These are phyloP conservation scores for Psittacula cyanocephala DNA, from an alignment of 2,113 vertebrate genomes.

Conservation along the genomic window DNA sequence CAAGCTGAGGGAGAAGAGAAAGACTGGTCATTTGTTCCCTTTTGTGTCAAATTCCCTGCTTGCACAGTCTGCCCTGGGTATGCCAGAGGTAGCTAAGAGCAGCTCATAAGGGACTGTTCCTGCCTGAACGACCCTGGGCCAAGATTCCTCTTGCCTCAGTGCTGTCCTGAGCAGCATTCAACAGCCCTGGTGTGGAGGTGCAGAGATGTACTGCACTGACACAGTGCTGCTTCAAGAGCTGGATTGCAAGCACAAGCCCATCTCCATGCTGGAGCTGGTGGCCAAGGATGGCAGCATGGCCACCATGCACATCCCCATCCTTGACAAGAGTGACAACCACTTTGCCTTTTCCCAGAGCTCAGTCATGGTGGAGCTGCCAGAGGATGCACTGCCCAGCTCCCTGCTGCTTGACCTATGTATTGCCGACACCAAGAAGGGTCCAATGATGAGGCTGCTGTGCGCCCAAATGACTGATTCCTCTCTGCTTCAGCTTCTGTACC, in stretches of 20 bases:
- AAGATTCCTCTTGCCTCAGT: background rate
- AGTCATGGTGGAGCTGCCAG: constrained; percentile 79
- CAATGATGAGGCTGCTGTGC: fast-evolving
- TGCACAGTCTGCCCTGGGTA: background rate
- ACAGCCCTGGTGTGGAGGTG: constrained; percentile 81
- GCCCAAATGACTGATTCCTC: background rate
- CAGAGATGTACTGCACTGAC: constrained; percentile 76
- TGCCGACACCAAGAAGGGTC: fast-evolving
- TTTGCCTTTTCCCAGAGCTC: constrained; percentile 80
- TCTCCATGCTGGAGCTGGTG: constrained; percentile 78
- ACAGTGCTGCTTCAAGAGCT: constrained; percentile 80
- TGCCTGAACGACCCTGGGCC: fast-evolving
- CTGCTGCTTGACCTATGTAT: constrained; percentile 75
- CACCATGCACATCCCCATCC: constrained; percentile 77
- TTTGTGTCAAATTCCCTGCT: background rate
- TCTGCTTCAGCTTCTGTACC: background rate
- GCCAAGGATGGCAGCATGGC: constrained; percentile 78
- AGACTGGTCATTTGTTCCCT: background rate
- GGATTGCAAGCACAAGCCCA: constrained; percentile 67
- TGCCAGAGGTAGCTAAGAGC: background rate
- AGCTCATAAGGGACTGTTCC: background rate
- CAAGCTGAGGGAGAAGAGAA: background rate
- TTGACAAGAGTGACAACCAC: constrained; percentile 83
- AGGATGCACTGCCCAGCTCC: constrained; percentile 68
- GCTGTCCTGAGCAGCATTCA: constrained; percentile 25